Base-by-base conservation (phyloP, 2,113 vertebrate species). In the Myocastor coypus region DNA sequence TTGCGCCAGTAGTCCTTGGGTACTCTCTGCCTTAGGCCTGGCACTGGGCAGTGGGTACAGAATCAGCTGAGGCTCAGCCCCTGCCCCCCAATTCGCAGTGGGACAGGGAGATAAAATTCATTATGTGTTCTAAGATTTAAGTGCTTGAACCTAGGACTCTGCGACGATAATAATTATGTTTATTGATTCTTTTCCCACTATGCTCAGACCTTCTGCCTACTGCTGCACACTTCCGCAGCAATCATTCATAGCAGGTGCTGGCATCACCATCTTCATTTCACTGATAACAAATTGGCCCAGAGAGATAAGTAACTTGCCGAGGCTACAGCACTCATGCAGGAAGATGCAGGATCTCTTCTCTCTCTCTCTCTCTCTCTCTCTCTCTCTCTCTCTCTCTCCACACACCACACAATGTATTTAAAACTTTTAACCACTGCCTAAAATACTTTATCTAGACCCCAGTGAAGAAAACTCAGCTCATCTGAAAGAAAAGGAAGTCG, bases 271-370 rank as follows among this genome's bases (percentile, higher is more conserved):
- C n/a, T 11, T 92, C 34, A 68, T 82, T 91, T 82, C 93, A 77
- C 3, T 46, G 63, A 52, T 42, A 55, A 66, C 17, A 90, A 78
- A 46, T 26, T 42, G 46, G 13, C 32, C 28, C 57, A 87, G 73
- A 63, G 71, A 78, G 77, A 71, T 66, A 88, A 85, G 55, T 87
- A 64, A 86, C 37, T 83, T 91, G 32, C 46, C 61, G 84, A 37
- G 83, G 14, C 86, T 88, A 83, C 14, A 83, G 22, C 7, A 75
- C 2, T 92, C 24, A 82, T 13, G 92, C 3, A 16, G 34, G 63
- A 50, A 0, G 42, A 42, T 37, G 82, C 20, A 57, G 40, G 40
- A 28, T 46, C 3, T 77, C 68, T 20, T 24, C 59, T 24, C 22
- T 7, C 22, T 6, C 59, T 22, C 22, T 22, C 3, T 20, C 30